Base-by-base conservation (phyloP, 2,888 invertebrate genomes). In the Malthinus seriepunctatus region DNA sequence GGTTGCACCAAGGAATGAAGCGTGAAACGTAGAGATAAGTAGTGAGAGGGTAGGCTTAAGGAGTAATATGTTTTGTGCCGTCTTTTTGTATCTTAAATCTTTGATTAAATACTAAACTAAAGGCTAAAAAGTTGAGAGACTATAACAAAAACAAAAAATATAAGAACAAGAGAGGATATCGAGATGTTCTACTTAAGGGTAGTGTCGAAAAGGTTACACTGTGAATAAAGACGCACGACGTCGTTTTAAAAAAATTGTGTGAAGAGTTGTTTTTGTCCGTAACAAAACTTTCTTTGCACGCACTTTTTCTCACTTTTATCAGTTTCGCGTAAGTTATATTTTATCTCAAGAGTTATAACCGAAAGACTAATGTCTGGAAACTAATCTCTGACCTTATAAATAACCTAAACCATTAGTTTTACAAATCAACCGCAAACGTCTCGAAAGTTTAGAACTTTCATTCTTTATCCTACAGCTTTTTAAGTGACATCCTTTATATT, bases 381-480 rank as follows among this genome's bases (percentile, higher is more conserved):
- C 63, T 63, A 65, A 65, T 65, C 65, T 65, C 63, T 52, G 65
- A 62, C 62, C 63, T 60, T 65, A 65, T 65, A 65, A 65, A 65
- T 65, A 63, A 62, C 63, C 57, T 47, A 42, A 50, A 60, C 63
- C 65, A 65, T 65, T 65, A 63, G 63, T 65, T 65, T 63, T 59
- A 61, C 63, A 63, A 62, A 65, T 65, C 65, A 65, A 62, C 63
- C 63, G 62, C 63, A 62, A 60, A 62, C 55, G 65, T 65, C 65
- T 65, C 59, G 58, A 57, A 63, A 65, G 61, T 65, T 65, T 54
- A 61, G 59, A 65, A 65, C 62, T 62, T 62, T 63, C 57, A 49
- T 56, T 56, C 63, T 61, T 65, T 65, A 65, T 65, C 63, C 52
- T 58, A 61, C 60, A 51, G 34, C 47, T 51, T 46, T 23, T 23